Evolutionary conservation across 2,797 vertebrate species (phyloP).

Genomic region (Siniperca scherzeri): DNA sequence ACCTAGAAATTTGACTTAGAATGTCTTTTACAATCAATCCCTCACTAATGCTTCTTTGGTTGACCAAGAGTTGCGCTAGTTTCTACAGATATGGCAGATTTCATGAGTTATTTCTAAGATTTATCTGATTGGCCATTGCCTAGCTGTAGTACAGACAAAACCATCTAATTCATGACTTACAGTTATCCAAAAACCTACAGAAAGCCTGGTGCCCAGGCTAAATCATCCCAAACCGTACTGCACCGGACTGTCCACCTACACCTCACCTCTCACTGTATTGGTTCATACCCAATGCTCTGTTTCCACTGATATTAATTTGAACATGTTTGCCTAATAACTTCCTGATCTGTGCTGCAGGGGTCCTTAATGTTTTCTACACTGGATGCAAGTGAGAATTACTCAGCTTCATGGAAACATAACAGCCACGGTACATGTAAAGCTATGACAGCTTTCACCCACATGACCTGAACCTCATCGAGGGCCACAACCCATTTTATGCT

Average conservation of each 20-base stretch:
- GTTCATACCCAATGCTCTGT: not conserved
- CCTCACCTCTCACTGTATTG: not conserved
- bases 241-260: not conserved
- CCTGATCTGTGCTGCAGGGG: not conserved
- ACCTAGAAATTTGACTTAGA: not conserved
- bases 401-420: not conserved
- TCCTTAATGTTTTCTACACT: not conserved
- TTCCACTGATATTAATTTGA: not conserved
- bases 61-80: conserved; percentile 7
- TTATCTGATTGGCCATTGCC: not conserved
- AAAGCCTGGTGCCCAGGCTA: not conserved
- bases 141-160: not conserved
- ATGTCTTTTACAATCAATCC: not conserved
- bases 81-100: conserved; percentile 14
- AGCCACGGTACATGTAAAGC: not conserved
- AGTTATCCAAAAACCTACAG: conserved; percentile 4
- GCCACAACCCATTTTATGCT: not conserved
- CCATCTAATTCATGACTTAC: not conserved
- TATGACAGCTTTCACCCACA: conserved; percentile 1
- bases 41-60: conserved; percentile 1
- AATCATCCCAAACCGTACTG: not conserved
- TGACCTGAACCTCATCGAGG: not conserved
- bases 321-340: not conserved
- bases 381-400: not conserved
- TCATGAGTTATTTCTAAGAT: not conserved